Base-by-base conservation (phyloP, 2,113 vertebrate genomes). In the Hippocampus zosterae region DNA sequence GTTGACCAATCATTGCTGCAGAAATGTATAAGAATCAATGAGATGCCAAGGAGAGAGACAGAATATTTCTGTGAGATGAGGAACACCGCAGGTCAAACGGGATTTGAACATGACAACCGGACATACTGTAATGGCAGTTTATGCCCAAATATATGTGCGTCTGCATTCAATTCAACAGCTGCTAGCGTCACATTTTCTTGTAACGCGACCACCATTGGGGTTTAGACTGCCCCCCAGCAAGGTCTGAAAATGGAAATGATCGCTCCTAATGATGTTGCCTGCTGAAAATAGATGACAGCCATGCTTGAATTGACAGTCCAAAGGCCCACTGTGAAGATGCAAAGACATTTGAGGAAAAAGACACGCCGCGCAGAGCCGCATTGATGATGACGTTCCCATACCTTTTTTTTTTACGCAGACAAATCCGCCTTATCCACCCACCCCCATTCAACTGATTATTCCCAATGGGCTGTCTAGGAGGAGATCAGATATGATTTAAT, bases 401-500 rank as follows among this genome's bases (percentile, higher is more conserved):
- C 82, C 75, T 62, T 44, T 80, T 62, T 44, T 80, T 76, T 56
- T 37, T 37, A 82, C 13, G 41, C 73, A 82, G 71, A 74, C 79
- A 82, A 78, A 75, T 82, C 70, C 81, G 76, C 70, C 81, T 71
- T 23, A 71, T 68, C 71, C 71, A 60, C 73, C 67, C 79, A 70
- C 70, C 81, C 77, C 71, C 74, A 79, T 78, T 81, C 76, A 77
- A 67, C 61, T 80, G 77, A 82, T 77, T 82, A 78, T 79, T 82
- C 72, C 71, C 85, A 90, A 87, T 84, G 84, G 74, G 79, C 81
- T 89, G 84, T 84, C 83, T 83, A 75, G 85, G 87, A 90, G 85
- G 86, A 86, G 84, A 80, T 84, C 70, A 77, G 74, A 81, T 79
- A 78, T 74, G 66, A 79, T 76, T 76, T 69, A 23, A 70, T 76